Base-by-base conservation (phyloP, 2,113 vertebrate species). In the Phyllostomus hastatus region DNA sequence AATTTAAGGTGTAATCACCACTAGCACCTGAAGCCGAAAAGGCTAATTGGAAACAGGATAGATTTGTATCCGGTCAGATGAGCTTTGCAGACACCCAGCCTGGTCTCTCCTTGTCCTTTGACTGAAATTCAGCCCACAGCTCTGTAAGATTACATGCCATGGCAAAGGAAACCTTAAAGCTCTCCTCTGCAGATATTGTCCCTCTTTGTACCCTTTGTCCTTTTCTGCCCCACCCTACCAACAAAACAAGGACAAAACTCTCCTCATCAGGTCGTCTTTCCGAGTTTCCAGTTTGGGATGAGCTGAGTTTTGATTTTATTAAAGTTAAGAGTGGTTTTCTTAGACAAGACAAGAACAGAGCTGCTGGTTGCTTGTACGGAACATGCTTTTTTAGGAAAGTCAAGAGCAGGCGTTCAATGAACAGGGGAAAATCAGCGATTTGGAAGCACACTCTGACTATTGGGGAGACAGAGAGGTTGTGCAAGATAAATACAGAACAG, bases 401-500 rank as follows among this genome's bases (percentile, higher is more conserved):
- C 41, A 75, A 95, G 83, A 48, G 24, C 22, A 52, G n/a, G 20
- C 28, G 64, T 19, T 35, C 26, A 50, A 50, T 28, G 33, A 69
- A 31, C 50, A 50, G n/a, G 38, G 59, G 80, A 48, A 89, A n/a
- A 5, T 69, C 22, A 41, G 15, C 48, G 10, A 22, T 70, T 85
- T 79, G 80, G 93, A 79, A 85, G 14, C 15, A 50, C 16, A 19
- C 15, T 85, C 33, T 84, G 70, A 78, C 48, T 84, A 8, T n/a
- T 69, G 59, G 88, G 15, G 10, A 50, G n/a, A 50, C 15, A 15
- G 76, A 83, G 48, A 76, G 41, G 33, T 48, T 82, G 26, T 83
- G 1, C 48, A 92, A 75, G 76, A 88, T 76, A 95, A 92, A 88
- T 59, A 59, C 15, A 59, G n/a, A 76, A 76, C 78, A 95, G 72